These are phyloP conservation scores for Phalanger gymnotis DNA, from an alignment of 2,797 vertebrate genomes.

Conservation along the genomic window DNA sequence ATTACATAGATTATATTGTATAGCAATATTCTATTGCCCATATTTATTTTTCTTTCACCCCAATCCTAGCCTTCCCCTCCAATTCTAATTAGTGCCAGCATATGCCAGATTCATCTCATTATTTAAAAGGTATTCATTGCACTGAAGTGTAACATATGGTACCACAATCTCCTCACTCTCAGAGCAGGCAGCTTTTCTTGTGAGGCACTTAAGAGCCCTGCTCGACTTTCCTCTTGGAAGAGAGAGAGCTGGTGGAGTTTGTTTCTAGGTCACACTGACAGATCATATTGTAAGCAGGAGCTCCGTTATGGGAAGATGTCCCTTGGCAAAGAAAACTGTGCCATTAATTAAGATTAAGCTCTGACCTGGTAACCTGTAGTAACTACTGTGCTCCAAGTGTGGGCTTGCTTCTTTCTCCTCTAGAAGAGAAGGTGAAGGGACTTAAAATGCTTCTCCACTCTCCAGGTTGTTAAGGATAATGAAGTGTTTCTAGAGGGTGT, in stretches of 20 bases:
- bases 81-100: constrained; percentile 13
- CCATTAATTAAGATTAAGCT: background rate
- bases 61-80: background rate
- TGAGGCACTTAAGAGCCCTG: background rate
- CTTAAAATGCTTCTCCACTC: background rate
- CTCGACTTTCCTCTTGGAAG: background rate
- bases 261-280: background rate
- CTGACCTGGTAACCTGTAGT: background rate
- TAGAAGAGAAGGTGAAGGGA: background rate
- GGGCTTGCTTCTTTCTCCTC: background rate
- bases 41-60: background rate
- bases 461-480: background rate
- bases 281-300: background rate
- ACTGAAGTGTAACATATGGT: rapidly evolving
- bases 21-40: background rate
- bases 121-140: background rate
- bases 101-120: background rate
- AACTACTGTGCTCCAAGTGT: background rate
- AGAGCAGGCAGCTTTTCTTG: background rate
- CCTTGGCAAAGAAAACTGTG: background rate
- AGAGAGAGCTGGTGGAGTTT: background rate
- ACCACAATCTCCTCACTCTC: background rate
- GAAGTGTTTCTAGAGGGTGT: background rate
- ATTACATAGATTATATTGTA: no score
- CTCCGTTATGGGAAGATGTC: background rate